Evolutionary conservation across 2,113 vertebrate genomes (phyloP).

Genomic region (Pteronura brasiliensis): DNA sequence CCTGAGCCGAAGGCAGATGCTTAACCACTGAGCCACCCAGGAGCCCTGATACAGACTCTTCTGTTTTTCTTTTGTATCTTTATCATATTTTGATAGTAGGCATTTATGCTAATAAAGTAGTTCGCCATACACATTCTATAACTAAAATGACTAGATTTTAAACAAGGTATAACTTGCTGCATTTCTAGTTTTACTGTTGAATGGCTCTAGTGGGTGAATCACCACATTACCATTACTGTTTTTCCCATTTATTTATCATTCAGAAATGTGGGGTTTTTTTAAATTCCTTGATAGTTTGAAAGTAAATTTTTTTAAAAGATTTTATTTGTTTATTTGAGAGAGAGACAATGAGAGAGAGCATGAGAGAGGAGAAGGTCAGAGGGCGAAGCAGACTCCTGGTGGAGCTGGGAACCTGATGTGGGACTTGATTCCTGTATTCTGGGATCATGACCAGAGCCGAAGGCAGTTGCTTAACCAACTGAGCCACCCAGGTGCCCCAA

Average conservation of each 20-base stretch:
- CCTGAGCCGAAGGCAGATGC: too few relatives aligned
- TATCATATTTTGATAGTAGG: not conserved
- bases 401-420: too few relatives aligned
- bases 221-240: not conserved
- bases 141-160: constrained; percentile 5
- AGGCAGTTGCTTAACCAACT: too few relatives aligned
- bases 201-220: not conserved
- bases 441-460: too few relatives aligned
- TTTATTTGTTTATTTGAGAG: too few relatives aligned
- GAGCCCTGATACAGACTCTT: not conserved
- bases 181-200: not conserved
- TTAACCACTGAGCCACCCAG: too few relatives aligned
- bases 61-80: not conserved
- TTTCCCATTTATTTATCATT: not conserved
- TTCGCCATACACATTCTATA: not conserved
- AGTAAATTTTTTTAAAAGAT: not conserved
- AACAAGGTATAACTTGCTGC: not conserved
- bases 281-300: not conserved
- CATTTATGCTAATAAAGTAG: not conserved
- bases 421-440: too few relatives aligned
- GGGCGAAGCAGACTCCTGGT: too few relatives aligned
- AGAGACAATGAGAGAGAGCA: too few relatives aligned
- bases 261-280: not conserved
- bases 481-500: not conserved
- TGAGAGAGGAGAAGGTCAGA: too few relatives aligned